These are phyloP conservation scores for Alligator sinensis DNA, from an alignment of 2,113 vertebrate genomes.

Conservation along the genomic window DNA sequence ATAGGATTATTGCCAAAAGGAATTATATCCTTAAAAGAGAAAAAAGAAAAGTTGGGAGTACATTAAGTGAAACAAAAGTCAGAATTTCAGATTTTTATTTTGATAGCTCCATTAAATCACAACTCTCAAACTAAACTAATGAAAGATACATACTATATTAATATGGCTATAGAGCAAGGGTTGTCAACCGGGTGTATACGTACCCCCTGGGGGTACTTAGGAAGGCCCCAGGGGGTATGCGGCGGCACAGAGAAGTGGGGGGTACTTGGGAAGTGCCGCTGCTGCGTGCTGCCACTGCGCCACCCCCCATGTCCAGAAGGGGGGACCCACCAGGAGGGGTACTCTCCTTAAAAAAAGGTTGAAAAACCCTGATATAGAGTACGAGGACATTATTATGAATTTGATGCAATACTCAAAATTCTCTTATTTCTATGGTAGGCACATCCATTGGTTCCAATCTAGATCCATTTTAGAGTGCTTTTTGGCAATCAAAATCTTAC, in stretches of 20 bases:
- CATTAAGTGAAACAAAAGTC: not conserved
- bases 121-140: not conserved
- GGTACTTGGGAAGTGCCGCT: too few relatives aligned
- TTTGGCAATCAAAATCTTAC: slow-evolving; percentile 71
- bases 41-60: not conserved
- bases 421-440: not conserved
- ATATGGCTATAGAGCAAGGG: not conserved
- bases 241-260: too few relatives aligned
- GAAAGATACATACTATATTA: not conserved
- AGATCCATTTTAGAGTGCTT: not conserved
- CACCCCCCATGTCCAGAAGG: too few relatives aligned
- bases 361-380: too few relatives aligned
- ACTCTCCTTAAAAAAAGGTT: too few relatives aligned
- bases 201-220: too few relatives aligned
- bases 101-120: not conserved
- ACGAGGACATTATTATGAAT: too few relatives aligned
- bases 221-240: too few relatives aligned
- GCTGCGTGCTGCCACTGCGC: too few relatives aligned
- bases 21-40: slow-evolving; percentile 93
- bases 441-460: rapidly evolving
- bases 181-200: too few relatives aligned
- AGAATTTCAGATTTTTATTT: not conserved
- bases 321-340: too few relatives aligned
- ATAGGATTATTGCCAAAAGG: slow-evolving; percentile 94
- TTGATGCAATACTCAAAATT: not conserved